phyloP scores from a whole-genome alignment of 2,888 invertebrate genomes.

The Piscicola geometra region DNA sequence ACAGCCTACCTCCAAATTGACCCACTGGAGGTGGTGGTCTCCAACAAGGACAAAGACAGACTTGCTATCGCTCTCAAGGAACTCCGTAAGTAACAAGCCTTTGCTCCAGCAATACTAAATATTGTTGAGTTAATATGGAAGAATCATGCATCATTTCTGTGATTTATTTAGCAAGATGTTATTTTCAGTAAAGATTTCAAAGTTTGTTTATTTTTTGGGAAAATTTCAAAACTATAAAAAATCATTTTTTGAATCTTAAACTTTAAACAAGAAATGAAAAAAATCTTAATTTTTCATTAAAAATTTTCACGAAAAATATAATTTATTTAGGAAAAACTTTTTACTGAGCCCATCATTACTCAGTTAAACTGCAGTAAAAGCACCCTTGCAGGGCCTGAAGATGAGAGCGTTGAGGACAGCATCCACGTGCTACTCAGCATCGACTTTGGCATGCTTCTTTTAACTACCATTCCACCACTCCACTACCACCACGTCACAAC shows the following conservation, averaged over 20 bases:
- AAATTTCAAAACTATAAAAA: too few relatives aligned
- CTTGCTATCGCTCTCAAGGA: conserved; percentile 49
- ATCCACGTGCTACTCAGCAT: conserved; percentile 50
- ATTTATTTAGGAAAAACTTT: background rate
- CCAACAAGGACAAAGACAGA: conserved; percentile 53
- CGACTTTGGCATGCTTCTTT: conserved; percentile 51
- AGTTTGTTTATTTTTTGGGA: too few relatives aligned
- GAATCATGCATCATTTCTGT: background rate
- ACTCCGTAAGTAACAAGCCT: background rate
- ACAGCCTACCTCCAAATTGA: conserved; percentile 45
- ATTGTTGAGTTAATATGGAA: background rate
- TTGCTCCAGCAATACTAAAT: background rate
- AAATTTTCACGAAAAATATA: too few relatives aligned
- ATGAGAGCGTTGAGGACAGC: conserved; percentile 11
- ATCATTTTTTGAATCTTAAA: too few relatives aligned
- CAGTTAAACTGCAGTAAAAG: too few relatives aligned
- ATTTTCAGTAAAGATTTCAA: background rate
- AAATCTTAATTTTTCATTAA: too few relatives aligned
- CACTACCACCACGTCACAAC: conserved; percentile 53
- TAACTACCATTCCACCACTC: too few relatives aligned
- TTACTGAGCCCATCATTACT: background rate
- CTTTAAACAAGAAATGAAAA: too few relatives aligned
- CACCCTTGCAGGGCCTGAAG: conserved; percentile 6
- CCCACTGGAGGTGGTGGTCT: conserved; percentile 49
- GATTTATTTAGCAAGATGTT: background rate